phyloP scores from a whole-genome alignment of 2,113 vertebrate species.

The Pelecanus crispus region DNA sequence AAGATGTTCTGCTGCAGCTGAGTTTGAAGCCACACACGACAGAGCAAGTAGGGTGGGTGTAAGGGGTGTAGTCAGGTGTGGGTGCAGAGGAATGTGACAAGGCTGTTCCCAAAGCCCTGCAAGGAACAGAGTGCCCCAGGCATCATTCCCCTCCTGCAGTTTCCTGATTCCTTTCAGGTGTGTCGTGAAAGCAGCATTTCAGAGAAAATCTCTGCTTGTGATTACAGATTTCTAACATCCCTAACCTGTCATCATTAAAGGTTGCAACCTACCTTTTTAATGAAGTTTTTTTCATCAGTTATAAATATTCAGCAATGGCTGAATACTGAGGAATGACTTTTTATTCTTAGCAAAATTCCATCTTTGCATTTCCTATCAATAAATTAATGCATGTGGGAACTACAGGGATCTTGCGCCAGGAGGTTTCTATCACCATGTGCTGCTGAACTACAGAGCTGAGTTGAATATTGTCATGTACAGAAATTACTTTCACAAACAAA shows the following conservation, averaged over 20 bases:
- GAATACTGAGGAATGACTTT: background rate
- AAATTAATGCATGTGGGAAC: background rate
- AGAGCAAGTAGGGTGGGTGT: background rate
- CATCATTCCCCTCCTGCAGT: background rate
- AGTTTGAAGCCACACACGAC: accelerated
- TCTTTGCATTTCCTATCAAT: background rate
- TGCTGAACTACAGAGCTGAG: background rate
- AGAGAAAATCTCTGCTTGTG: background rate
- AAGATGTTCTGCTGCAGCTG: background rate
- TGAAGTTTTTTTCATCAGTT: background rate
- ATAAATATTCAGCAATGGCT: background rate
- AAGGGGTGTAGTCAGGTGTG: background rate
- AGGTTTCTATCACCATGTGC: background rate
- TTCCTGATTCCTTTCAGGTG: background rate
- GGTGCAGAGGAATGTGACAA: background rate
- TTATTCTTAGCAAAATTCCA: background rate
- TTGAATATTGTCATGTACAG: background rate
- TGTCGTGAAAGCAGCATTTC: background rate
- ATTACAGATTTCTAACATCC: background rate
- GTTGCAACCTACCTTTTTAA: background rate
- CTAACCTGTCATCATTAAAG: background rate
- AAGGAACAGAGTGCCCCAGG: background rate
- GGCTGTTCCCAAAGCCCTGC: background rate
- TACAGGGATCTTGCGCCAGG: background rate
- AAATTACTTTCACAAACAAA: background rate